Conservation (phyloP, 2,797 vertebrate species). For the Brachyrhaphis roseni region DNA sequence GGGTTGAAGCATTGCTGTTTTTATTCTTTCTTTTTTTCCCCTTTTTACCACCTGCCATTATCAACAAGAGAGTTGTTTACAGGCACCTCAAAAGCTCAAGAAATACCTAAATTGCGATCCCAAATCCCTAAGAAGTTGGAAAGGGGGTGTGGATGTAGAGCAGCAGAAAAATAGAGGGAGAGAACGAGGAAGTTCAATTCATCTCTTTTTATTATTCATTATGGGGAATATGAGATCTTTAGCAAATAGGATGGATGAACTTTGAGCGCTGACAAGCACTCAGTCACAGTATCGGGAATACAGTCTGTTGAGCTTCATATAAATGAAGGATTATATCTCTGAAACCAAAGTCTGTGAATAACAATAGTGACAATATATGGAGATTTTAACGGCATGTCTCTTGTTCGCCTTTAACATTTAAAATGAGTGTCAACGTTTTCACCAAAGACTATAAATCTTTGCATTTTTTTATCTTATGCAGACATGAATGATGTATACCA, state of each 20-base stretch:
- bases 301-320: neutral
- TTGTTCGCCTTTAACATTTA: neutral
- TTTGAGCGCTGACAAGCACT: neutral
- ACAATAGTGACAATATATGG: neutral
- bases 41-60: neutral
- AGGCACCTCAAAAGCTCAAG: neutral
- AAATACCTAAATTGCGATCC: neutral
- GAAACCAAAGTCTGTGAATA: neutral
- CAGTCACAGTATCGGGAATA: neutral
- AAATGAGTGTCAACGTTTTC: neutral
- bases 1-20: neutral
- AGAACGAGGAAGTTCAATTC: neutral
- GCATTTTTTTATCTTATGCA: neutral
- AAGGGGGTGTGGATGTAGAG: neutral
- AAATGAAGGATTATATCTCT: neutral
- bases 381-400: neutral
- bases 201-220: neutral
- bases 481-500: neutral
- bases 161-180: neutral
- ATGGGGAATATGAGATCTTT: neutral
- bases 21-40: neutral
- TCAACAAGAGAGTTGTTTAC: neutral
- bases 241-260: neutral
- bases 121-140: neutral
- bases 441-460: neutral